Evolutionary conservation across 2,113 vertebrate species (phyloP), one percentile per base, ranked within the genome.

Genomic region (Podarcis muralis): DNA sequence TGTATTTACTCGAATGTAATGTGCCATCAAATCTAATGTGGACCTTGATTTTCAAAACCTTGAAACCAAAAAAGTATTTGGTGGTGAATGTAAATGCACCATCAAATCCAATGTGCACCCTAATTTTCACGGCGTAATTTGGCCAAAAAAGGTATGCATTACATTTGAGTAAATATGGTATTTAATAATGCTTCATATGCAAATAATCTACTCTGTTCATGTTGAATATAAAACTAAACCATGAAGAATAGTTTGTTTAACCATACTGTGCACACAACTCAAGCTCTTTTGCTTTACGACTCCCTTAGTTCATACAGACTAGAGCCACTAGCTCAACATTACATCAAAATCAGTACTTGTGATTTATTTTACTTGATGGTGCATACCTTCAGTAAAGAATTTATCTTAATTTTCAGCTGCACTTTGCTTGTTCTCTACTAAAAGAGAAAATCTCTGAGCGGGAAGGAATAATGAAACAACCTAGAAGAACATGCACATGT

Each of bases 401-500:
- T 68, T 86, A 20, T 90, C 87, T 83, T 82, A 4, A 69, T 93
- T 96, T 94, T 85, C 90, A 99, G 99, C 75, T 97, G 32, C 87
- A 94, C 72, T 89, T 92, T 43, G 92, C 98, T 87, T 96, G 97
- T 81, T 84, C 78, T 57, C 74, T 97, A 74, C 84, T 98, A 18
- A 94, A 84, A 77, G 90, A 96, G 82, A 99, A 97, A 93, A 68
- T 4, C 0, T 5, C 86, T 35, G 96, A 98, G 88, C 94, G 95
- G 77, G 91, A 97, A 53, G 83, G 1, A 77, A 90, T 98, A 74
- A 89, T 93, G 85, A 96, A 92, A 25, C 90, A 92, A 72, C 97
- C 96, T n/a, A 97, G 96, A 90, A 97, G 98, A 95, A 94, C 92
- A 48, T 99, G 96, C 90, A 93, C 95, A 27, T 95, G 98, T 85